A percentile compares a stretch with the other conserved stretches of the same genome.
Conservation (phyloP, 2,797 vertebrate genomes). For the Strix occidentalis region DNA sequence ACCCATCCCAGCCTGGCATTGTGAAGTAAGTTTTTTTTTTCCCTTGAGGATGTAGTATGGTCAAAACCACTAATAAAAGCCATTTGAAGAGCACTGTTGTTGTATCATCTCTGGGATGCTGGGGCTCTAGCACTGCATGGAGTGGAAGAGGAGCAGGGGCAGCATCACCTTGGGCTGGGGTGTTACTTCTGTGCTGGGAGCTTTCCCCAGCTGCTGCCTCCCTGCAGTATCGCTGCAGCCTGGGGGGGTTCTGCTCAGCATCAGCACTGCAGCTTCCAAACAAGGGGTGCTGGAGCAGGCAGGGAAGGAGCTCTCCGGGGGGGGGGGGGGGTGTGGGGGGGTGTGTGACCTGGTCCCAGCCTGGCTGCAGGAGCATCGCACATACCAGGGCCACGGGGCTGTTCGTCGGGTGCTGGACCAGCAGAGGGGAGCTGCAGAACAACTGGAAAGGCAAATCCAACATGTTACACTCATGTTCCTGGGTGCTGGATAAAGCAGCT, state of each 20-base stretch:
- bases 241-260: background rate
- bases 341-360: background rate
- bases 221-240: background rate
- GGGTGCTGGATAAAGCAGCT: background rate
- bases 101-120: accelerated
- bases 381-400: background rate
- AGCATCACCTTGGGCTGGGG: accelerated
- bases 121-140: background rate
- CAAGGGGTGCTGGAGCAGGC: background rate
- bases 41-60: background rate
- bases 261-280: background rate
- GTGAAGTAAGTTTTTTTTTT: background rate
- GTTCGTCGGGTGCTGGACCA: too few relatives aligned
- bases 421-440: background rate
- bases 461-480: accelerated
- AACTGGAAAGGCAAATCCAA: background rate
- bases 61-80: constrained; percentile 44
- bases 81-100: background rate
- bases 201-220: background rate
- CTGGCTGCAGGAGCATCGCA: background rate
- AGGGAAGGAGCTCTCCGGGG: accelerated
- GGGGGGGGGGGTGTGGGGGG: too few relatives aligned
- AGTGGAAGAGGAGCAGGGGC: too few relatives aligned
- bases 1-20: background rate
- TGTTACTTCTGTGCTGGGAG: background rate